Evolutionary conservation across 2,113 vertebrate genomes (phyloP).

Genomic region (Cheirogaleus medius): DNA sequence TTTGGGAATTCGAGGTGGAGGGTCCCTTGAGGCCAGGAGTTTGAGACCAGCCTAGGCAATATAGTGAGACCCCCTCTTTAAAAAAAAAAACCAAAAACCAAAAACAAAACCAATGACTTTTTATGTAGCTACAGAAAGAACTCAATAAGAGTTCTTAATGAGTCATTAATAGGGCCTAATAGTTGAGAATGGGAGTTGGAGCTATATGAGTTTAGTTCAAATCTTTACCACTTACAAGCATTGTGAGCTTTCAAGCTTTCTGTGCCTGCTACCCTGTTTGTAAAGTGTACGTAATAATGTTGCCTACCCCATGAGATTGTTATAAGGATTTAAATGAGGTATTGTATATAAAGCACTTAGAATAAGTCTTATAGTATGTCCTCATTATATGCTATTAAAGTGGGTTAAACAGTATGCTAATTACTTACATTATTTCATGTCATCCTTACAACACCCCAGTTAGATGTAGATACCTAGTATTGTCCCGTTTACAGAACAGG

Average conservation of each 20-base stretch:
- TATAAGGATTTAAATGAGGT: neutral
- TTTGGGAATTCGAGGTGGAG: neutral
- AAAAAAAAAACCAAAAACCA: too few relatives aligned
- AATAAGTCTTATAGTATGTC: neutral
- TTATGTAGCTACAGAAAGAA: neutral
- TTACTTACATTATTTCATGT: constrained; percentile 1
- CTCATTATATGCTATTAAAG: neutral
- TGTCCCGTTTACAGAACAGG: neutral
- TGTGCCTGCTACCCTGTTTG: neutral
- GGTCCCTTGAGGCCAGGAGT: neutral
- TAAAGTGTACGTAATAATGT: neutral
- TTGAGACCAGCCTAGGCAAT: neutral
- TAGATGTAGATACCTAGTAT: neutral
- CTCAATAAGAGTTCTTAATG: neutral
- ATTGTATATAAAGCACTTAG: neutral
- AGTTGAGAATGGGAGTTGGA: neutral
- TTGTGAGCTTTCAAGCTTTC: neutral
- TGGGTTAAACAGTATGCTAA: neutral
- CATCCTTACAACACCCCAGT: neutral
- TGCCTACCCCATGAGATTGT: neutral
- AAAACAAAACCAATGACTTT: neutral
- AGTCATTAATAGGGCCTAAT: neutral
- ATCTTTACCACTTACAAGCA: neutral
- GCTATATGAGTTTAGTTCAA: neutral
- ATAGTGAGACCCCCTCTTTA: neutral